Evolutionary conservation across 2,113 vertebrate genomes (phyloP).

Genomic region (Pachycephala philippinensis): DNA sequence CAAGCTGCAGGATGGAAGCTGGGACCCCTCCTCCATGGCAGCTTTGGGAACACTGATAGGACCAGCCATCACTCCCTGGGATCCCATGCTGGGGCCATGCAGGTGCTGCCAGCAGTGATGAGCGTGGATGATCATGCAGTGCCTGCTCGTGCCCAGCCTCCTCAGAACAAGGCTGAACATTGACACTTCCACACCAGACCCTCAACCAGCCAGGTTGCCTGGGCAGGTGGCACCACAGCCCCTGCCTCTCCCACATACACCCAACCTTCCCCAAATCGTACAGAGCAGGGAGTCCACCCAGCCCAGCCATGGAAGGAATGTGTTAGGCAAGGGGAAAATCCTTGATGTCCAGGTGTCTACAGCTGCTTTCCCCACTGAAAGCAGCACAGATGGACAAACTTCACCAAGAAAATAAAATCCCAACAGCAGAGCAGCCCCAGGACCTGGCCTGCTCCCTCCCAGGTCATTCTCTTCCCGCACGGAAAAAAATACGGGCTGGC

Average conservation of each 20-base stretch:
- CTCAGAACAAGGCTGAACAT: not conserved
- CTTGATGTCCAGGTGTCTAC: not conserved
- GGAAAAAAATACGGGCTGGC: not conserved
- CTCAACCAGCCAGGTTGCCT: not conserved
- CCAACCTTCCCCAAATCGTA: rapidly evolving
- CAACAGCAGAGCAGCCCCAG: not conserved
- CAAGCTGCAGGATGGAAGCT: not conserved
- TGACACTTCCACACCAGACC: not conserved
- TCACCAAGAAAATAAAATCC: not conserved
- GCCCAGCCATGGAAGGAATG: rapidly evolving
- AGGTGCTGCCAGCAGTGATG: not conserved
- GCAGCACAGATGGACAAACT: not conserved
- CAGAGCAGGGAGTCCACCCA: not conserved
- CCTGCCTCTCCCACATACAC: not conserved
- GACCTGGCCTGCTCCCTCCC: not conserved
- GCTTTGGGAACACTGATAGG: rapidly evolving
- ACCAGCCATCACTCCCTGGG: rapidly evolving
- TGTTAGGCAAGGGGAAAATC: not conserved
- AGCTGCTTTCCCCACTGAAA: not conserved
- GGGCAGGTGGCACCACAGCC: not conserved
- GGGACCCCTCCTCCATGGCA: not conserved
- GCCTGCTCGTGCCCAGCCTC: not conserved
- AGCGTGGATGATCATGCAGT: rapidly evolving
- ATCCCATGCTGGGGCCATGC: rapidly evolving
- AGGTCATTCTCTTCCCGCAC: not conserved